A percentile compares a stretch with the other conserved stretches of the same genome.
phyloP scores from a whole-genome alignment of 2,797 vertebrate genomes.

The Pampus argenteus region DNA sequence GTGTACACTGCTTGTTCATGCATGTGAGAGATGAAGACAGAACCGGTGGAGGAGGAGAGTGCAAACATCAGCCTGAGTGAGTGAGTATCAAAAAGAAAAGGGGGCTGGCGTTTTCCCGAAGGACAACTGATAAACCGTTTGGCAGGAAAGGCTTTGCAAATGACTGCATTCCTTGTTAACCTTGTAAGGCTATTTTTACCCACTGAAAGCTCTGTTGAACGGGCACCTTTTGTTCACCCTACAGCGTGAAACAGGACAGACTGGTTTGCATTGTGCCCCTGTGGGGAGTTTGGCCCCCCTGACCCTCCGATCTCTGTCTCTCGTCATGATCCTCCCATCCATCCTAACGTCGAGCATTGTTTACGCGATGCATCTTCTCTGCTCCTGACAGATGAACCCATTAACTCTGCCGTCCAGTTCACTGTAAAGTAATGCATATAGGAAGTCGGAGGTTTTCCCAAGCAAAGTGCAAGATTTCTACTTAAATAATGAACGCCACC shows the following conservation, averaged over 20 bases:
- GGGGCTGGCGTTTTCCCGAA: constrained; percentile 54
- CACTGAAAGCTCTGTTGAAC: constrained; percentile 43
- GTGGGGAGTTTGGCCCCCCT: constrained; percentile 45
- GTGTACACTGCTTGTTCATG: neutral
- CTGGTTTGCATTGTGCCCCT: constrained; percentile 60
- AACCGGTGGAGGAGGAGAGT: constrained; percentile 3
- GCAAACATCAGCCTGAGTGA: neutral
- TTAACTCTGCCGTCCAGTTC: neutral
- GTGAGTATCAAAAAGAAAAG: constrained; percentile 46
- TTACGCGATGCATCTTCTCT: constrained; percentile 27
- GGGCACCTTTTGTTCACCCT: constrained; percentile 64
- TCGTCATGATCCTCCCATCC: constrained; percentile 39
- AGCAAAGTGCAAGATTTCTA: constrained; percentile 23
- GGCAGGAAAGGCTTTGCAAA: constrained; percentile 81
- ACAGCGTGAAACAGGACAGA: constrained; percentile 62
- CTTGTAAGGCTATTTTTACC: constrained; percentile 79
- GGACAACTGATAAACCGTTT: constrained; percentile 79
- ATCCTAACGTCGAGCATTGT: constrained; percentile 35
- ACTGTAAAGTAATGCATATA: constrained; percentile 26
- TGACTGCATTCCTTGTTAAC: constrained; percentile 76
- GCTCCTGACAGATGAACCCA: constrained; percentile 24
- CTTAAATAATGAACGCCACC: constrained; percentile 25
- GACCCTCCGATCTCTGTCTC: constrained; percentile 17
- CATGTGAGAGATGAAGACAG: constrained; percentile 7
- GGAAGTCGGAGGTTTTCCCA: constrained; percentile 54